Evolutionary conservation across 2,797 vertebrate genomes (phyloP).

Genomic region (Hydrophis major): DNA sequence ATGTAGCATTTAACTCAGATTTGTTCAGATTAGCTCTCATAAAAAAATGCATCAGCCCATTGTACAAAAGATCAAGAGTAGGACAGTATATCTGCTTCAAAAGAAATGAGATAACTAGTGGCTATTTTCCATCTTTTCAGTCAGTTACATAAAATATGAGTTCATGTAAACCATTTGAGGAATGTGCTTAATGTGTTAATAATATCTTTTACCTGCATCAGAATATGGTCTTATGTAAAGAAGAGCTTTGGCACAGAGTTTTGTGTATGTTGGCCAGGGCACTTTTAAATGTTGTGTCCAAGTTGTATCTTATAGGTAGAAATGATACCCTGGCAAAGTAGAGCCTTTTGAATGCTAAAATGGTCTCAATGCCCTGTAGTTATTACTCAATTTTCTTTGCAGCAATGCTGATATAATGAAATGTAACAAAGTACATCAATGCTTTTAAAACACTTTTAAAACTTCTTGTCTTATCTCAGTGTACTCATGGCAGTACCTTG

Average conservation of each 20-base stretch:
- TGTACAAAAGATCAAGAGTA: not conserved
- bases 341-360: not conserved
- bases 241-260: not conserved
- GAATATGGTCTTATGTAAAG: not conserved
- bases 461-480: not conserved
- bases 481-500: not conserved
- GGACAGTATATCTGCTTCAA: slow-evolving; percentile 12
- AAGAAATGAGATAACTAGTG: not conserved
- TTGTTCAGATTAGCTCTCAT: not conserved
- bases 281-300: not conserved
- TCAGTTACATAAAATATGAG: not conserved
- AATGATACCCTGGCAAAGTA: not conserved
- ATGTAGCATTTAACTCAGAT: slow-evolving; percentile 49
- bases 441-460: not conserved
- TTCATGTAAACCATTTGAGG: slow-evolving; percentile 32
- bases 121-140: slow-evolving; percentile 29
- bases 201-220: not conserved
- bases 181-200: slow-evolving; percentile 37
- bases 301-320: not conserved
- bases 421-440: not conserved
- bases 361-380: not conserved
- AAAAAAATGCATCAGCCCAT: slow-evolving; percentile 23
- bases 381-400: not conserved
- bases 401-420: not conserved
- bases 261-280: not conserved